These are phyloP conservation scores for Pogonomyrmex barbatus DNA, from an alignment of 1,140 invertebrate species.

Conservation along the genomic window DNA sequence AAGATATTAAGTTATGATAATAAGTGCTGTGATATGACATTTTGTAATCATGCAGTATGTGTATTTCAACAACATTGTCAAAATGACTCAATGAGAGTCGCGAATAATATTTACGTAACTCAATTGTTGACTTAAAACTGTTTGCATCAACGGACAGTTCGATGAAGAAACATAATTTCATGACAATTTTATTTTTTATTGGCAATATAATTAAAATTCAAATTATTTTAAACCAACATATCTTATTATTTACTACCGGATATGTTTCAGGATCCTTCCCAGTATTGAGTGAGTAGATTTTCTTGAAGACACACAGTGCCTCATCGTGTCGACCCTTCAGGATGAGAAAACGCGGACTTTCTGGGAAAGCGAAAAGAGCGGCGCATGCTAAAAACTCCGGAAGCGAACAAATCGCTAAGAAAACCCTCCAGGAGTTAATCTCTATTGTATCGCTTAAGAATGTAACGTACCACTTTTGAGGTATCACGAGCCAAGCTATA, in stretches of 20 bases:
- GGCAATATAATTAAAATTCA: neutral
- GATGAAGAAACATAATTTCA: neutral
- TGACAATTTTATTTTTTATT: neutral
- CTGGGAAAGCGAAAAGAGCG: slow-evolving; percentile 88
- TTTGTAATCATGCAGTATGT: no score
- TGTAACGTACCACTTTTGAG: slow-evolving; percentile 84
- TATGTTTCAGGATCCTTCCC: slow-evolving; percentile 83
- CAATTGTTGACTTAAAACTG: neutral
- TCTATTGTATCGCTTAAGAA: slow-evolving; percentile 79
- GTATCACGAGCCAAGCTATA: slow-evolving; percentile 90
- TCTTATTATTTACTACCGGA: slow-evolving; percentile 77
- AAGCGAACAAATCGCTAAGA: slow-evolving; percentile 88
- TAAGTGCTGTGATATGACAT: no score
- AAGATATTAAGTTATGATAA: no score
- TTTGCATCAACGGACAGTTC: neutral
- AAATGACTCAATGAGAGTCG: neutral
- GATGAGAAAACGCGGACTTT: slow-evolving; percentile 91
- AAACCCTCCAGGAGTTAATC: slow-evolving; percentile 89
- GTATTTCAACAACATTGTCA: neutral
- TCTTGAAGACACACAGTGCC: slow-evolving; percentile 86
- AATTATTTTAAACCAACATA: neutral
- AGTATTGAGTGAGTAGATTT: slow-evolving; percentile 87
- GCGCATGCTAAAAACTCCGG: slow-evolving; percentile 88
- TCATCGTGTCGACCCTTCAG: slow-evolving; percentile 86
- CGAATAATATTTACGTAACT: neutral